Base-by-base conservation (phyloP, 2,797 vertebrate genomes). In the Decapterus maruadsi region DNA sequence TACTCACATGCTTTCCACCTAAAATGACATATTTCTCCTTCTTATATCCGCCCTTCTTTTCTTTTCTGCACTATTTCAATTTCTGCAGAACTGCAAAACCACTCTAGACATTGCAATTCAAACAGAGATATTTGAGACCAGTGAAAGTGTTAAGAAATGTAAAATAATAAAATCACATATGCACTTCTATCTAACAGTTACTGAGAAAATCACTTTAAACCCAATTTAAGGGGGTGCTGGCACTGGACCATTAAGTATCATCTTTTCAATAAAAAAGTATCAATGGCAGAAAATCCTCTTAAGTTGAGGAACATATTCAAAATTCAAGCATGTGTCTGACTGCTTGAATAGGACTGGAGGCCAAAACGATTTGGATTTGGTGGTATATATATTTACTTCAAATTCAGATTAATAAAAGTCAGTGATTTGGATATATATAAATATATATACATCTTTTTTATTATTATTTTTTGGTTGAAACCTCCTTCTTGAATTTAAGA, bases 21-120 rank as follows among this genome's bases (percentile, higher is more conserved):
- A 84, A 86, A 87, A 87, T 74, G 7, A 84, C 66, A 84, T 72
- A 84, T 86, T 87, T 84, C 87, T 71, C 4, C 77, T 72, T 87
- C 77, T 89, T 88, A 80, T 62, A 29, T 62, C 65, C 46, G 63
- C 76, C 69, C 72, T 72, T 59, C 34, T 68, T 82, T 75, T 78
- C 63, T 80, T 19, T 48, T 48, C 43, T 45, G 17, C 22, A 46
- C 36, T 72, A 71, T 77, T 76, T 85, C 72, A 71, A 82, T 86
- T 88, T 68, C 83, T 78, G 65, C 69, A 57, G 57, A 70, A 50
- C 68, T 4, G 43, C 71, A 80, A 77, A 88, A 62, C 72, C 81
- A 79, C 87, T 84, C 20, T 69, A 84, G 76, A 82, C 68, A 65
- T 76, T 68, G 68, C 72, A 69, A 80, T 90, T 90, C 78, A 78